phyloP scores from a whole-genome alignment of 2,888 invertebrate species.

The Cephus spinipes region DNA sequence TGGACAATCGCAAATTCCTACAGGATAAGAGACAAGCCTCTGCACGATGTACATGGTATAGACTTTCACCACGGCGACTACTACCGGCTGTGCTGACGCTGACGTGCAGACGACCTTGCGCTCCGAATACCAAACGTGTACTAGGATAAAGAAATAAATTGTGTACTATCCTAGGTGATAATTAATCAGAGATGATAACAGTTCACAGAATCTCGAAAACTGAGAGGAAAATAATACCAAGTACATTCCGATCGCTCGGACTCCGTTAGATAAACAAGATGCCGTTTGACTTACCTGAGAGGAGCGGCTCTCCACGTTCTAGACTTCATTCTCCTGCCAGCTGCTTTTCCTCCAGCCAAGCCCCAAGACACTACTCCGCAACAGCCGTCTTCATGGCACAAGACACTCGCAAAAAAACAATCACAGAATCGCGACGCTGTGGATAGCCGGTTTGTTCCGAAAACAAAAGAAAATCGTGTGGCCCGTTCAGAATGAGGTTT shows the following conservation, averaged over 20 bases:
- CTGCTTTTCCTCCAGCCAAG: neutral
- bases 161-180: neutral
- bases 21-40: neutral
- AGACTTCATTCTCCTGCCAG: neutral
- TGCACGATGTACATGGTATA: constrained; percentile 19
- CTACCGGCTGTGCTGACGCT: constrained; percentile 38
- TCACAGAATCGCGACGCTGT: neutral
- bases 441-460: neutral
- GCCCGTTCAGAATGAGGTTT: neutral
- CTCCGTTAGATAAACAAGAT: neutral
- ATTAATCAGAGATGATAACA: neutral
- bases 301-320: neutral
- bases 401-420: neutral
- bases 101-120: constrained; percentile 46
- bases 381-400: neutral
- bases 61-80: constrained; percentile 44
- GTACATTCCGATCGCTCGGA: neutral
- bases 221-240: neutral
- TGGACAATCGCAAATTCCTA: neutral
- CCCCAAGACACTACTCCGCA: neutral
- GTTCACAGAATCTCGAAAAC: neutral
- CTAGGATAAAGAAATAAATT: neutral
- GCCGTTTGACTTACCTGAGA: neutral
- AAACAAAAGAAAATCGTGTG: neutral
- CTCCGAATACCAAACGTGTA: constrained; percentile 37